These are phyloP conservation scores for Caenorhabditis sp. DNA, from an alignment of 2,888 invertebrate species.

Conservation along the genomic window DNA sequence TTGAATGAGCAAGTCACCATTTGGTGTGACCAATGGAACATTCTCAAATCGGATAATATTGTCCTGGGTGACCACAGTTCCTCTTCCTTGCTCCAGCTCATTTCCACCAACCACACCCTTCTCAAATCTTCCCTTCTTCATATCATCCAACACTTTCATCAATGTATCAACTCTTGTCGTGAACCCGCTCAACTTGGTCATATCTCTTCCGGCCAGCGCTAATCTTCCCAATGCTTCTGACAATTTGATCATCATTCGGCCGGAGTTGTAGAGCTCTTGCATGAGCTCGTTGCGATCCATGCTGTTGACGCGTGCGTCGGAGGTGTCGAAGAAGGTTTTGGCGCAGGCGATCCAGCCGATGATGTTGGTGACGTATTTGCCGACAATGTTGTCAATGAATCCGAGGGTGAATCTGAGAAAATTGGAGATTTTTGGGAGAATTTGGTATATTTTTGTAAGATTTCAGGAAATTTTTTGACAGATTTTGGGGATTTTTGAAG, in stretches of 20 bases:
- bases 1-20: conserved; percentile 87
- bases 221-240: conserved; percentile 95
- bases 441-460: too few species aligned
- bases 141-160: conserved; percentile 81
- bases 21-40: conserved; percentile 94
- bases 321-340: conserved; percentile 85
- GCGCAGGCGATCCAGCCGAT: conserved; percentile 85
- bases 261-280: conserved; percentile 92
- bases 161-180: conserved; percentile 91
- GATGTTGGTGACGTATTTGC: conserved; percentile 92
- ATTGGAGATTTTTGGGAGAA: conserved; percentile 15
- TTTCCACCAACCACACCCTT: conserved; percentile 43
- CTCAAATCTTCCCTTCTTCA: conserved; percentile 69
- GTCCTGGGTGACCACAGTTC: conserved; percentile 75
- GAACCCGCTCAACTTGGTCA: conserved; percentile 93
- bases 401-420: conserved; percentile 78
- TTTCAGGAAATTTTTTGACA: too few species aligned
- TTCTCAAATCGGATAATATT: conserved; percentile 88
- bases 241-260: conserved; percentile 92
- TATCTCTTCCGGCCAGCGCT: conserved; percentile 90
- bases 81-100: conserved; percentile 41
- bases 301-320: conserved; percentile 80
- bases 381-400: conserved; percentile 91
- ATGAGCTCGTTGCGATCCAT: conserved; percentile 83
- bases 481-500: too few species aligned